Base-by-base conservation (phyloP, 2,888 invertebrate genomes). In the Catocala fraxini region DNA sequence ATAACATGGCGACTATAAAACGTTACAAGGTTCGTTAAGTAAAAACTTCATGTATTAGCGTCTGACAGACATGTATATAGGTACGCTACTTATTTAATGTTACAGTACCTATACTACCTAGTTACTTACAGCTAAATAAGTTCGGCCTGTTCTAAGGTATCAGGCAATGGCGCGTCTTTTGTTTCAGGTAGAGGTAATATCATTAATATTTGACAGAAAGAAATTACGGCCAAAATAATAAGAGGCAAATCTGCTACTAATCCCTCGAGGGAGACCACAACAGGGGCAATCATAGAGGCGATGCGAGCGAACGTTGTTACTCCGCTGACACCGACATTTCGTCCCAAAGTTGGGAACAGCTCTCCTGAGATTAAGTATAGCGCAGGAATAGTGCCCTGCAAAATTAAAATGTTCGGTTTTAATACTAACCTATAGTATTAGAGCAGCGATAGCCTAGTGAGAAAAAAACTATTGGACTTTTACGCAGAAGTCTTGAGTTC, bases 321-420 rank as follows among this genome's bases (percentile, higher is more conserved):
- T 0, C 95, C 94, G 9, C 97, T 97, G 52, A 97, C 95, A 0
- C 97, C 97, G 12, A 96, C 96, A 81, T 97, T 97, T 13, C 98
- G 93, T 4, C 97, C 95, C 12, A 97, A 94, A 0, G 97, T 98
- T 9, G 98, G 98, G 81, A 96, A 97, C 42, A 97, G 85, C 87
- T 98, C 97, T 0, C 97, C 97, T 9, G 97, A 96, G 83, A 96
- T 97, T 13, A 98, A 93, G 84, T 97, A 97, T 59, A 97, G 89
- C 0, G 96, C 89, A 56, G 94, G 92, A 64, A 94, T 86, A 0
- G 94, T 90, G 9, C 95, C 92, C 95, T 95, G 84, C 51, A 89
- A 88, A 63, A 45, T n/a, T n/a, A 39, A 12, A 34, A 9, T 51
- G n/a, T n/a, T n/a, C 6, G 1, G 9, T 51, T 10, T 10, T 33